Conservation (phyloP, 2,797 vertebrate species). For the Sebastes glaucus region DNA sequence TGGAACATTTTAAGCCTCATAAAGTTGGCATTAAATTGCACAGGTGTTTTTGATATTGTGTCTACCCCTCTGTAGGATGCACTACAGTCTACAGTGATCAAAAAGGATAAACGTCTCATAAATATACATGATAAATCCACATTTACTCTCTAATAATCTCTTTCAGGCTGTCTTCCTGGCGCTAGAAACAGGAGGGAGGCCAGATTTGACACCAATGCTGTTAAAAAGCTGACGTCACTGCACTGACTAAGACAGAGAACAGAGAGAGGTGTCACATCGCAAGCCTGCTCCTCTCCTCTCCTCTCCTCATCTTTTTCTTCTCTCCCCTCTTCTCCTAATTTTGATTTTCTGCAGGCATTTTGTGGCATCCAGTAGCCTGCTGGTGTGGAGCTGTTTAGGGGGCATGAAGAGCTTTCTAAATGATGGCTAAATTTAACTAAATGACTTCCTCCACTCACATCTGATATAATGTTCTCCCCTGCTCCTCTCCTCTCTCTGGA, state of each 20-base stretch:
- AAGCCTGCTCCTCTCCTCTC: constrained; percentile 52
- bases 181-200: constrained; percentile 77
- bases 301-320: neutral
- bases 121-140: constrained; percentile 47
- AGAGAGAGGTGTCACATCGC: constrained; percentile 77
- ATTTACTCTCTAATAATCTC: constrained; percentile 54
- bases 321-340: constrained; percentile 18
- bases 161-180: constrained; percentile 57
- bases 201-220: constrained; percentile 81
- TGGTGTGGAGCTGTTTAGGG: constrained; percentile 74
- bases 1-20: constrained; percentile 13
- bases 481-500: constrained; percentile 50
- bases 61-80: constrained; percentile 12
- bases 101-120: constrained; percentile 38
- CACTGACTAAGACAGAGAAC: constrained; percentile 77
- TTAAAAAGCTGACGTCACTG: constrained; percentile 80
- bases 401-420: constrained; percentile 76
- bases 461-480: constrained; percentile 73
- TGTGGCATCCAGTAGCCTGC: constrained; percentile 68
- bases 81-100: constrained; percentile 6
- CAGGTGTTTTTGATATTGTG: constrained; percentile 31
- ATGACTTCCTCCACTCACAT: constrained; percentile 80
- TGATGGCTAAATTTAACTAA: constrained; percentile 82
- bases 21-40: constrained; percentile 15
- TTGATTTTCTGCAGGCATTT: constrained; percentile 66